Conservation (phyloP, 2,113 vertebrate genomes). For the Pipa parva region DNA sequence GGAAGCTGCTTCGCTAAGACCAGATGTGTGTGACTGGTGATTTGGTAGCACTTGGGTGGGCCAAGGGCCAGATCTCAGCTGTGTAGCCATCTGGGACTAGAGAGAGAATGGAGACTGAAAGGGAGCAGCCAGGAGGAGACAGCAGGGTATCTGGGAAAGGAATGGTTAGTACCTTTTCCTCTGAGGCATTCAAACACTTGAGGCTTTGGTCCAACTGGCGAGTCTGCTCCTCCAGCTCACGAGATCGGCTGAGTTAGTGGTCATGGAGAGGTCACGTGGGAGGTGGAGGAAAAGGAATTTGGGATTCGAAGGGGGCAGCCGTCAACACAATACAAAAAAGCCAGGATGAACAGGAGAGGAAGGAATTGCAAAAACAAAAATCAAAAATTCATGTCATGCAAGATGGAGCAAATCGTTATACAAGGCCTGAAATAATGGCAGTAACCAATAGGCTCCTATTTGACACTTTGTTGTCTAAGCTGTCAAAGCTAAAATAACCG, state of each 20-base stretch:
- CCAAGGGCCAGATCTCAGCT: background rate
- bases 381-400: conserved; percentile 38
- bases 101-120: conserved; percentile 38
- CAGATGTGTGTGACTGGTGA: background rate
- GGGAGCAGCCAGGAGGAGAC: conserved; percentile 33
- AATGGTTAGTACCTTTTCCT: conserved; percentile 85
- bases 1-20: background rate
- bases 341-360: background rate
- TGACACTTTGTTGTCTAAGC: too few species aligned
- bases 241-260: conserved; percentile 78
- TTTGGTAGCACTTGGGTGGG: background rate
- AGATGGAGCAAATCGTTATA: conserved; percentile 25
- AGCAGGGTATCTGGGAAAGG: conserved; percentile 22
- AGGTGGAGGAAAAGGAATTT: conserved; percentile 1
- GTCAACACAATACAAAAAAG: conserved; percentile 7
- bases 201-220: conserved; percentile 84
- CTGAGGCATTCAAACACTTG: conserved; percentile 84
- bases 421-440: conserved; percentile 46
- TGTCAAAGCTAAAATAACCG: too few species aligned
- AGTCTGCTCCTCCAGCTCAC: conserved; percentile 83
- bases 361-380: conserved; percentile 26
- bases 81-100: background rate
- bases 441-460: conserved; percentile 34
- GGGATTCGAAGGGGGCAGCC: conserved; percentile 5
- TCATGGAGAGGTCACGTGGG: conserved; percentile 32